phyloP scores from a whole-genome alignment of 2,888 invertebrate genomes.

The Mylabris sibirica region DNA sequence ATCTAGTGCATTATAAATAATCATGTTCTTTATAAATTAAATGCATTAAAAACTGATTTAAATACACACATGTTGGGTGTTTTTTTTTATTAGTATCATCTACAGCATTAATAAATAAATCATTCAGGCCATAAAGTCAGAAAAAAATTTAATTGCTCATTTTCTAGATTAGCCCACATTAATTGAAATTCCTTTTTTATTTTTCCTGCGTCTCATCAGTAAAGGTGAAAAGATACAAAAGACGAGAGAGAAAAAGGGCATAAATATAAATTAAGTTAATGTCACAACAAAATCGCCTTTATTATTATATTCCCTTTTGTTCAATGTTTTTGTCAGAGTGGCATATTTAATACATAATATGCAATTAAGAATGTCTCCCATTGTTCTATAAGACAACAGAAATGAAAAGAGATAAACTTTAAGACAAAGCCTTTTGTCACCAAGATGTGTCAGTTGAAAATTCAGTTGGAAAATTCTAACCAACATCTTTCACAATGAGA shows the following conservation, averaged over 20 bases:
- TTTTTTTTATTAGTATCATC: neutral
- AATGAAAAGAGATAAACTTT: conserved; percentile 52
- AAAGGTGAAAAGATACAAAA: neutral
- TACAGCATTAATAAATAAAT: neutral
- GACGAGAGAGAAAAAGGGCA: neutral
- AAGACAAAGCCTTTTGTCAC: conserved; percentile 55
- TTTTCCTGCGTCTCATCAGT: no score
- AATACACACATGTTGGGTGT: conserved; percentile 15
- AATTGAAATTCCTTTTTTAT: neutral
- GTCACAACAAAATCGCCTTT: conserved; percentile 35
- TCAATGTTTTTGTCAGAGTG: conserved; percentile 48
- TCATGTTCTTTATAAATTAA: conserved; percentile 53
- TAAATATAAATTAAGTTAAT: conserved; percentile 37
- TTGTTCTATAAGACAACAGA: conserved; percentile 50
- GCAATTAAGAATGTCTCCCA: conserved; percentile 55
- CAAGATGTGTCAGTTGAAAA: conserved; percentile 48
- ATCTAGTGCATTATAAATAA: conserved; percentile 50
- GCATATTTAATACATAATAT: conserved; percentile 58
- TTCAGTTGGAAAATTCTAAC: conserved; percentile 39
- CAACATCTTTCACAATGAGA: neutral
- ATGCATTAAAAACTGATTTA: conserved; percentile 43
- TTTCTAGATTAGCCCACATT: neutral
- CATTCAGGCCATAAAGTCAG: neutral
- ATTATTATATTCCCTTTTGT: conserved; percentile 44
- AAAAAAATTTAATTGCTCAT: neutral